Percentiles rank a stretch among this genome's conserved stretches.
These are phyloP conservation scores for Agrochola circellaris DNA, from an alignment of 2,888 invertebrate genomes.

Conservation along the genomic window DNA sequence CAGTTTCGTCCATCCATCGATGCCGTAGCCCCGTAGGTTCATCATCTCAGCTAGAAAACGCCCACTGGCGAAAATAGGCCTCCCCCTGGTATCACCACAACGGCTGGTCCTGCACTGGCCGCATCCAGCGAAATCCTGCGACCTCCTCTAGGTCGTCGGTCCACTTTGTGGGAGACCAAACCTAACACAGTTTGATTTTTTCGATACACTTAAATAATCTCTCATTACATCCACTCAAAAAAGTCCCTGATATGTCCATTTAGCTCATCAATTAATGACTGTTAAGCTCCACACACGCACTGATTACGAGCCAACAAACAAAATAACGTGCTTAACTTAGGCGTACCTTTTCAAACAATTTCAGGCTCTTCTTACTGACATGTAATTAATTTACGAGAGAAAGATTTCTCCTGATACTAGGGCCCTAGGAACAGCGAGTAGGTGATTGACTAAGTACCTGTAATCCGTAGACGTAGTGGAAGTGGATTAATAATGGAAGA, in stretches of 20 bases:
- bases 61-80: no score
- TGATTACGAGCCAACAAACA: conserved; percentile 62
- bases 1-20: neutral
- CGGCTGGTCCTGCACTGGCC: neutral
- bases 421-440: conserved; percentile 47
- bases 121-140: neutral
- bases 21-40: no score
- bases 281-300: conserved; percentile 47
- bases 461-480: neutral
- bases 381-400: conserved; percentile 72
- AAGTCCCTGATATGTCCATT: conserved; percentile 15
- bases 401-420: conserved; percentile 58
- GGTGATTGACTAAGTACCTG: conserved; percentile 15
- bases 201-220: neutral
- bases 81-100: no score
- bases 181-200: neutral
- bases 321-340: conserved; percentile 70
- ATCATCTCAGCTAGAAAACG: no score
- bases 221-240: neutral
- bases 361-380: conserved; percentile 68
- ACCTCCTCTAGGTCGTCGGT: no score
- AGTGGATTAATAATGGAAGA: conserved; percentile 21
- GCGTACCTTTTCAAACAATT: conserved; percentile 70
- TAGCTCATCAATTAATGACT: conserved; percentile 67
- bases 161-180: neutral